Evolutionary conservation across 2,113 vertebrate species (phyloP).

Genomic region (Eulemur macaco): DNA sequence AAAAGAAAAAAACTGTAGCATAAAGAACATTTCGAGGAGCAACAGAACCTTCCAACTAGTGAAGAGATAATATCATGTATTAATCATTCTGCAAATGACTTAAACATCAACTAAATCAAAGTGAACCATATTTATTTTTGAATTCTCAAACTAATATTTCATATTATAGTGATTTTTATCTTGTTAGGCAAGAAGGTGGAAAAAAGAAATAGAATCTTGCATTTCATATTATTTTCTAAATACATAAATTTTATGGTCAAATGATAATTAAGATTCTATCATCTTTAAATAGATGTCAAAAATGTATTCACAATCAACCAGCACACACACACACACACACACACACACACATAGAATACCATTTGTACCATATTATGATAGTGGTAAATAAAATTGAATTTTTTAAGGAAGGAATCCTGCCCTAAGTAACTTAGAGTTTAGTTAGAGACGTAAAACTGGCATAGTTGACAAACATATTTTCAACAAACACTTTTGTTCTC

Average conservation of each 20-base stretch:
- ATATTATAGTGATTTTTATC: not conserved
- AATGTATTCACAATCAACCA: not conserved
- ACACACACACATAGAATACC: not conserved
- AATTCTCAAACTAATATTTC: not conserved
- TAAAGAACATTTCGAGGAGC: not conserved
- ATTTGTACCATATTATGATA: not conserved
- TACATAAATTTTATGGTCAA: not conserved
- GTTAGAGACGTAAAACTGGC: not conserved
- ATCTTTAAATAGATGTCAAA: not conserved
- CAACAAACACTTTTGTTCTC: not conserved
- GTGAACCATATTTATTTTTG: not conserved
- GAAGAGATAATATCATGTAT: not conserved
- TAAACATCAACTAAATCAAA: not conserved
- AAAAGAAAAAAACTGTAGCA: constrained; percentile 15
- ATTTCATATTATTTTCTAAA: constrained; percentile 2
- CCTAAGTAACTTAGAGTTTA: not conserved
- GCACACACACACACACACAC: not conserved
- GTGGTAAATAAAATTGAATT: not conserved
- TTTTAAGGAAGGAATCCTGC: not conserved
- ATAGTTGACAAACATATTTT: not conserved
- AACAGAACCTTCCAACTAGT: not conserved
- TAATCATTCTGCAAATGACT: not conserved
- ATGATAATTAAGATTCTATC: not conserved
- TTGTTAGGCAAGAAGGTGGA: not conserved
- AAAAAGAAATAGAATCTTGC: not conserved